These are phyloP conservation scores for Yponomeuta cagnagella DNA, from an alignment of 2,888 invertebrate species.

Conservation along the genomic window DNA sequence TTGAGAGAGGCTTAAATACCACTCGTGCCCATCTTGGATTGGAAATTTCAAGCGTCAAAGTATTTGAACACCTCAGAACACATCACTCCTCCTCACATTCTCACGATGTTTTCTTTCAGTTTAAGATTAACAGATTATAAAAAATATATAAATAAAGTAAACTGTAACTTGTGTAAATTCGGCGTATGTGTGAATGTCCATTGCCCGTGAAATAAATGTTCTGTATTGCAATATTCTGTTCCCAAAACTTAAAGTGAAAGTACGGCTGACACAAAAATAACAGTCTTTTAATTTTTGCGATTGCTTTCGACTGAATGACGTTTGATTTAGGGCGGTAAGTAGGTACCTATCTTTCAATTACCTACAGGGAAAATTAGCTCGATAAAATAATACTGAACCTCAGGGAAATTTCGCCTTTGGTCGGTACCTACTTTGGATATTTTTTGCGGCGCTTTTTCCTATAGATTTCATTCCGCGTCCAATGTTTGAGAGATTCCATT, in stretches of 20 bases:
- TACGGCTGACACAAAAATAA: not conserved
- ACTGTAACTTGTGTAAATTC: too few relatives aligned
- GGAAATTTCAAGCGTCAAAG: too few relatives aligned
- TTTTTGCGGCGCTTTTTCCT: conserved; percentile 6
- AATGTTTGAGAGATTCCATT: conserved; percentile 44
- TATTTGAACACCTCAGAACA: too few relatives aligned
- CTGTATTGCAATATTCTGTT: too few relatives aligned
- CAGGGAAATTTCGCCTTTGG: not conserved
- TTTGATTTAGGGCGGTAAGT: not conserved
- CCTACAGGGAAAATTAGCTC: not conserved
- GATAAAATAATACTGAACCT: not conserved
- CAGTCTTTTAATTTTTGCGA: not conserved
- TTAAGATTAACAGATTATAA: not conserved
- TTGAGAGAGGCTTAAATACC: too few relatives aligned
- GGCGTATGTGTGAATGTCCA: too few relatives aligned
- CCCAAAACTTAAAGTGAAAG: not conserved
- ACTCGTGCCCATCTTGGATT: too few relatives aligned
- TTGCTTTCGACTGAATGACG: not conserved
- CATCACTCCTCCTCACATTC: too few relatives aligned
- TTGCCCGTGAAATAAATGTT: too few relatives aligned
- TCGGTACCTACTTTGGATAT: not conserved
- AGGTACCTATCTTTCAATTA: not conserved
- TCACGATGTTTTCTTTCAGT: too few relatives aligned
- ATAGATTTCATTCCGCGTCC: conserved; percentile 13
- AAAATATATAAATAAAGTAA: not conserved